A percentile compares a stretch with the other conserved stretches of the same genome.
Evolutionary conservation across 1,140 invertebrate species (phyloP).

Genomic region (Drosophila santomea): DNA sequence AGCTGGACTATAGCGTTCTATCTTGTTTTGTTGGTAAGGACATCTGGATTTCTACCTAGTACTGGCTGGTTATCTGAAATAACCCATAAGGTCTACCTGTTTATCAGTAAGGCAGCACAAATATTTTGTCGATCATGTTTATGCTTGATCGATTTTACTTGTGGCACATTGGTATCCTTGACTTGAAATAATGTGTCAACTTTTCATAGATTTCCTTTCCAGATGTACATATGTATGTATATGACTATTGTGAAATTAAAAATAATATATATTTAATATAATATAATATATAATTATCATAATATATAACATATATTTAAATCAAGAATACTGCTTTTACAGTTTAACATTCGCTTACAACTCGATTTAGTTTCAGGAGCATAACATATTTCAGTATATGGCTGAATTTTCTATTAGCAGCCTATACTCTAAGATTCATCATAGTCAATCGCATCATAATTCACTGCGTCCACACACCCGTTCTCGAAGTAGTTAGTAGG

Average conservation of each 20-base stretch:
- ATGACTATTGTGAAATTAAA: no score
- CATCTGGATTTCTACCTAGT: neutral
- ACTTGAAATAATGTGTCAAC: no score
- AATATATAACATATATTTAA: no score
- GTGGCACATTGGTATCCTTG: neutral
- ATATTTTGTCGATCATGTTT: slow-evolving; percentile 1
- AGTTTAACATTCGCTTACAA: no score
- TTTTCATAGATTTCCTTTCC: no score
- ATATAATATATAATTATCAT: no score
- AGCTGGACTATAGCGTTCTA: no score
- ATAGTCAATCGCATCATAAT: neutral
- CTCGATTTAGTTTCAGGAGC: no score
- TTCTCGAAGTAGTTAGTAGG: neutral
- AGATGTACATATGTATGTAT: no score
- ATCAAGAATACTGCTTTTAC: no score
- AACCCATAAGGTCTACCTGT: neutral
- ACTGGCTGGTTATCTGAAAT: neutral
- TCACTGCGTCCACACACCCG: slow-evolving; percentile 1
- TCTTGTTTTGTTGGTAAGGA: neutral
- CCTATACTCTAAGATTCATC: neutral
- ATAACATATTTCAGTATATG: neutral
- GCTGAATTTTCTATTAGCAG: neutral
- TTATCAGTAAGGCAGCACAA: slow-evolving; percentile 11
- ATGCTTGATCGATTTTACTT: neutral
- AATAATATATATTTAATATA: no score